Conservation (phyloP, 37 sponge, comb jelly and placozoan species). For the Haliclona indistincta region DNA sequence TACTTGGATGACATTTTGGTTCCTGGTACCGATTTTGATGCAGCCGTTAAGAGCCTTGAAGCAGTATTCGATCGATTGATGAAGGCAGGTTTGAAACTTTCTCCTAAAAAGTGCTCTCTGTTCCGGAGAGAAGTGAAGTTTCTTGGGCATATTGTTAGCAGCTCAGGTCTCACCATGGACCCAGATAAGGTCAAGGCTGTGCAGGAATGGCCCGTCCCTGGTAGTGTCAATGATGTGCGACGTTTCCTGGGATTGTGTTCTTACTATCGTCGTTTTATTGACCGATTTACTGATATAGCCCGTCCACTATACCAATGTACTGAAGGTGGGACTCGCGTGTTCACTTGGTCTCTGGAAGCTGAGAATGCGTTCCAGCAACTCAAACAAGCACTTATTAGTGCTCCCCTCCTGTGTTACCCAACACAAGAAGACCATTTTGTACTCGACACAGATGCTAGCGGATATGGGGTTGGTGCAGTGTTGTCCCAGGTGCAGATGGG, state of each 20-base stretch:
- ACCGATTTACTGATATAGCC: slow-evolving; percentile 29
- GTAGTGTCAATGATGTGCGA: slow-evolving; percentile 45
- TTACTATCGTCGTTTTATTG: slow-evolving; percentile 63
- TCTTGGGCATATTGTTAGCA: slow-evolving; percentile 41
- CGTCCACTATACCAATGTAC: slow-evolving; percentile 43
- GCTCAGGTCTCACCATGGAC: slow-evolving; percentile 29
- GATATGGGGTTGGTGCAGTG: slow-evolving; percentile 52
- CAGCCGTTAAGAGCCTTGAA: slow-evolving; percentile 3
- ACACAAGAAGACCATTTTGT: slow-evolving; percentile 24
- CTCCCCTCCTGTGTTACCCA: slow-evolving; percentile 48
- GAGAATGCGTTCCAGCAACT: slow-evolving; percentile 29
- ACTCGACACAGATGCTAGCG: slow-evolving; percentile 49
- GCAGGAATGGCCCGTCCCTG: slow-evolving; percentile 17
- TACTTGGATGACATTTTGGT: slow-evolving; percentile 50
- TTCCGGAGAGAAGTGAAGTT: slow-evolving; percentile 16
- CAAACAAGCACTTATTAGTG: not conserved
- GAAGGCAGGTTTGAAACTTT: slow-evolving; percentile 13
- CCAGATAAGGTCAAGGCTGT: slow-evolving; percentile 57
- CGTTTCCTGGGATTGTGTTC: slow-evolving; percentile 66
- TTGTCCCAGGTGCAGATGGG: slow-evolving; percentile 36
- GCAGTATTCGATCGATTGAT: slow-evolving; percentile 9
- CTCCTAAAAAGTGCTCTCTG: slow-evolving; percentile 14
- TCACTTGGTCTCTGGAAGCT: slow-evolving; percentile 49
- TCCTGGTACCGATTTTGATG: slow-evolving; percentile 1
- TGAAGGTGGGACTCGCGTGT: slow-evolving; percentile 16